phyloP scores from a whole-genome alignment of 2,797 vertebrate genomes.

The Sebastes melanostomus region DNA sequence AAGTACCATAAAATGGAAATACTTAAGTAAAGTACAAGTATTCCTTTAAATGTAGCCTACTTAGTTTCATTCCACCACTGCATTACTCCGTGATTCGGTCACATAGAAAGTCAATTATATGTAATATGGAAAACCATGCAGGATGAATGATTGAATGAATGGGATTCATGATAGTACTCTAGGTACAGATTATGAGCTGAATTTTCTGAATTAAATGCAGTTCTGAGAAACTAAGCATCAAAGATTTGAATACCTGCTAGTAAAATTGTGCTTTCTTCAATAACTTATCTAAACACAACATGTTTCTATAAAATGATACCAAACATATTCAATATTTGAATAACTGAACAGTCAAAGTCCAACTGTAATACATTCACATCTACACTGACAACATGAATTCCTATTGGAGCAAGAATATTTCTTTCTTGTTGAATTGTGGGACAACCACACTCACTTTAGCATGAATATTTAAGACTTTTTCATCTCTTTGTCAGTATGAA shows the following conservation, averaged over 20 bases:
- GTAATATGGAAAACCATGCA: neutral
- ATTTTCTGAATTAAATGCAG: neutral
- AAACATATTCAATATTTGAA: neutral
- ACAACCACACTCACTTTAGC: neutral
- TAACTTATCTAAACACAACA: neutral
- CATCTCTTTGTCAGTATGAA: neutral
- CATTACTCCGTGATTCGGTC: too few species aligned
- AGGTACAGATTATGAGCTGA: neutral
- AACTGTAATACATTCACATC: neutral
- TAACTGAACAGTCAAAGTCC: neutral
- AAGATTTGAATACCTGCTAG: neutral
- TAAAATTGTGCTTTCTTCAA: neutral
- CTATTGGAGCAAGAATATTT: neutral
- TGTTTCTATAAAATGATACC: neutral
- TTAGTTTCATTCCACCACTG: too few species aligned
- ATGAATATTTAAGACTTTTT: neutral
- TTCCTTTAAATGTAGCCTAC: too few species aligned
- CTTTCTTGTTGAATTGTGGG: neutral
- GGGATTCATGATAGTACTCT: neutral
- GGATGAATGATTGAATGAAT: neutral
- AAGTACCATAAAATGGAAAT: too few species aligned
- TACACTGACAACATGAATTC: neutral
- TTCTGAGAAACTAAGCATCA: neutral
- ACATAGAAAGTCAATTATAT: too few species aligned
- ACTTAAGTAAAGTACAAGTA: too few species aligned